Base-by-base conservation (phyloP, 1,140 invertebrate genomes). In the Drosophila orena region DNA sequence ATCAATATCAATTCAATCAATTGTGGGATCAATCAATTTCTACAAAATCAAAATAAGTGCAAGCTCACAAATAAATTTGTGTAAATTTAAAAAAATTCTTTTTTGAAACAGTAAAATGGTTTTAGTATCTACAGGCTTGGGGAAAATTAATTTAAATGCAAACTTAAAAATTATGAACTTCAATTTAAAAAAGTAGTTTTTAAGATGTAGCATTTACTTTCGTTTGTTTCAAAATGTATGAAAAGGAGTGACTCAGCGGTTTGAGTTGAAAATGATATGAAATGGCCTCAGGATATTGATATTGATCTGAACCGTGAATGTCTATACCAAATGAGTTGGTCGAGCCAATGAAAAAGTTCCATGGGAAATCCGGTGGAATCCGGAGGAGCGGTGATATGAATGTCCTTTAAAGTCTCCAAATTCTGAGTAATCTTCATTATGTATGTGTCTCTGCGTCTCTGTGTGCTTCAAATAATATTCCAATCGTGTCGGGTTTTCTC, bases 1-100 rank as follows among this genome's bases (percentile, higher is more conserved):
- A 73, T 72, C 46, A 60, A 72, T 72, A 72, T 72, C 24, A 72
- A 60, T 70, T 55, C 14, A 43, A 43, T 59, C 38, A 55, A 22
- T 56, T 43, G 34, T 54, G 65, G 37, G 52, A 49, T n/a, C n/a
- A n/a, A n/a, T n/a, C n/a, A 62, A 49, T 7, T 65, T 27, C 30
- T 42, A 0, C 34, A 46, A 7, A 34, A 24, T 47, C 1, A n/a
- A 47, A 27, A 11, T 17, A 20, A 11, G 14, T 4, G 12, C 11
- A 12, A 14, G 27, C 8, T 24, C 53, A 12, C 15, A 22, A 4
- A 27, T 15, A 30, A 30, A 8, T 10, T 8, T 30, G 8, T 30
- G 30, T 8, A 30, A 8, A 30, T 30, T 30, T 30, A 0, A 10
- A 30, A 3, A 30, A 10, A 7, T 30, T 37, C 3, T 22, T 7